Base-by-base conservation (phyloP, 2,797 vertebrate species). In the Onychomys leucogaster region DNA sequence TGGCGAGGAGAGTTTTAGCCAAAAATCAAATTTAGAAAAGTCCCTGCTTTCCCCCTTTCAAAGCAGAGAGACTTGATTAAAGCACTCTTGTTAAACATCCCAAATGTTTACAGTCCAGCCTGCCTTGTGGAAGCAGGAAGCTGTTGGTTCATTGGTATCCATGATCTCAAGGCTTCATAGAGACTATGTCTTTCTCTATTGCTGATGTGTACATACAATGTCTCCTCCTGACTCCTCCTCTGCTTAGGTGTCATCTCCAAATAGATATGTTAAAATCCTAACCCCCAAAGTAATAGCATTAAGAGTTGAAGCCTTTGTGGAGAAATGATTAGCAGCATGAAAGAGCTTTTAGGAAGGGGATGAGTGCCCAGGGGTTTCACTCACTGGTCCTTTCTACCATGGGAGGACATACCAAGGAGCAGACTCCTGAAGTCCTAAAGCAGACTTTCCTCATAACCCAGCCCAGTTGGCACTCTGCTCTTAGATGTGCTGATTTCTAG, bases 11-110 rank as follows among this genome's bases (percentile, higher is more conserved):
- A 95, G 55, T 95, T 89, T 84, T 71, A 92, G 80, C 80, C 83
- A 91, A 69, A 97, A 95, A 81, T 94, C 27, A 89, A 92, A 92
- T 89, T 97, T 95, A 91, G 86, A 90, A 95, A 93, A 90, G 78
- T 91, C 59, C 41, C 5, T n/a, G 1, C 84, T 93, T 65, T 94
- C 91, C 76, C 34, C 41, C 5, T 57, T 89, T 96, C 75, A 59
- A 94, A 82, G 90, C 75, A 83, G 86, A 82, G 89, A 93, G 46
- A 96, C 57, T 11, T 86, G 87, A 96, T 95, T 92, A 96, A 92
- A 81, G 77, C 46, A 89, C 37, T 57, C 61, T 37, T 52, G 37
- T 89, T 96, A 63, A 91, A 96, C 94, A 90, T 76, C 75, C 89
- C 52, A 90, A 90, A n/a, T 76, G 67, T 55, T 85, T 59, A 87